A percentile compares a stretch with the other conserved stretches of the same genome.
phyloP scores from a whole-genome alignment of 1,140 invertebrate species.

The Brachionus sp. region DNA sequence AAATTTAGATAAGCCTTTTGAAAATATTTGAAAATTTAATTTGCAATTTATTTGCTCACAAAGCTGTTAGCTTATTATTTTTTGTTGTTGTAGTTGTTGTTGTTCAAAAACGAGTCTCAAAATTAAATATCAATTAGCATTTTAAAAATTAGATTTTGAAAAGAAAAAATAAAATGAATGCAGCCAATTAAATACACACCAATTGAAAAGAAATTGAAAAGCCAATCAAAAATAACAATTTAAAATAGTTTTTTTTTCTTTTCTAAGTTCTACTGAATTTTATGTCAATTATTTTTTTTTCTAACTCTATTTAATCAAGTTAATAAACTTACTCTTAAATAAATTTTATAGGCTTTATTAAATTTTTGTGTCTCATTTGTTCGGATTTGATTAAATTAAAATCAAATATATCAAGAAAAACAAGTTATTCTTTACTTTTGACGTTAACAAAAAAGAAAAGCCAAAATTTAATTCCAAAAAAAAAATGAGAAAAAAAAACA shows the following conservation, averaged over 20 bases:
- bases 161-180: background rate
- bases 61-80: background rate
- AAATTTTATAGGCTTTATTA: conserved; percentile 6
- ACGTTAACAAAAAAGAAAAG: background rate
- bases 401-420: background rate
- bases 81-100: background rate
- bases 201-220: background rate
- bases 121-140: conserved; percentile 6
- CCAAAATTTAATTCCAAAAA: conserved; percentile 1
- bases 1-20: background rate
- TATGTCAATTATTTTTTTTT: background rate
- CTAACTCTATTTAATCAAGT: conserved; percentile 6
- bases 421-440: conserved; percentile 3
- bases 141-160: background rate
- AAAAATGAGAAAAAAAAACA: conserved; percentile 5
- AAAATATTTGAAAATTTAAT: conserved; percentile 5
- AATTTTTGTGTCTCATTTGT: conserved; percentile 3
- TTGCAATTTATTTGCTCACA: background rate
- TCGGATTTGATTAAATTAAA: conserved; percentile 10
- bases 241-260: background rate
- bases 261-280: background rate
- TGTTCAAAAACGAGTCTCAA: background rate
- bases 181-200: background rate
- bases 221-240: background rate
- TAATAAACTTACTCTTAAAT: background rate